These are phyloP conservation scores for Eupithecia abbreviata DNA, from an alignment of 2,888 invertebrate genomes.

Conservation along the genomic window DNA sequence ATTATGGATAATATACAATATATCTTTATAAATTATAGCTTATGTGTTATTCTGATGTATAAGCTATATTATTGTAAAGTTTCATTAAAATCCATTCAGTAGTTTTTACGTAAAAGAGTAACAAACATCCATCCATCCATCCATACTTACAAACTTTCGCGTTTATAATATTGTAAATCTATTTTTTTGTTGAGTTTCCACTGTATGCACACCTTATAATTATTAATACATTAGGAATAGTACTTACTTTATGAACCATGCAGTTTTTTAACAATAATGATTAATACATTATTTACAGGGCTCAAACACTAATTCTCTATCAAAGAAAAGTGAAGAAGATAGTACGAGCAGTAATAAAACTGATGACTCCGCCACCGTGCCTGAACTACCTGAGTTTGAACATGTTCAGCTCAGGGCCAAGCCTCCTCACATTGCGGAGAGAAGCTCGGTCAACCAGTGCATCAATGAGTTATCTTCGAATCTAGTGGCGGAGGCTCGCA, in stretches of 20 bases:
- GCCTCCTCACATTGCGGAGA: conserved; percentile 67
- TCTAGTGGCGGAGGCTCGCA: conserved; percentile 71
- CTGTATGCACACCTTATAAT: neutral
- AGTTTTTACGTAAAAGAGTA: no score
- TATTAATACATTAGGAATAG: neutral
- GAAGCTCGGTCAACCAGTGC: conserved; percentile 86
- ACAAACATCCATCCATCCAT: no score
- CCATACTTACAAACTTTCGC: no score
- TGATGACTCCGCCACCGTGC: conserved; percentile 62
- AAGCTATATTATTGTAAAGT: no score
- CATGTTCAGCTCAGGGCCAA: conserved; percentile 75
- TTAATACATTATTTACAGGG: conserved; percentile 52
- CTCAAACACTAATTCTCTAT: conserved; percentile 70
- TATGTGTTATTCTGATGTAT: no score
- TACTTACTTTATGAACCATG: neutral
- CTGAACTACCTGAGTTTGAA: conserved; percentile 66
- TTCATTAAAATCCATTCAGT: no score
- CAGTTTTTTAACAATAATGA: neutral
- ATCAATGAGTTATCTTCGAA: conserved; percentile 88
- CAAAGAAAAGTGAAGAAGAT: conserved; percentile 69
- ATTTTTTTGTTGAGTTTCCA: neutral
- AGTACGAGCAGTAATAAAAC: conserved; percentile 68
- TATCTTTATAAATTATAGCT: no score
- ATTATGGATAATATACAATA: no score
- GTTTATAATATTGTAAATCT: no score